These are phyloP conservation scores for Schizaphis graminum DNA, from an alignment of 2,888 invertebrate species.

Conservation along the genomic window DNA sequence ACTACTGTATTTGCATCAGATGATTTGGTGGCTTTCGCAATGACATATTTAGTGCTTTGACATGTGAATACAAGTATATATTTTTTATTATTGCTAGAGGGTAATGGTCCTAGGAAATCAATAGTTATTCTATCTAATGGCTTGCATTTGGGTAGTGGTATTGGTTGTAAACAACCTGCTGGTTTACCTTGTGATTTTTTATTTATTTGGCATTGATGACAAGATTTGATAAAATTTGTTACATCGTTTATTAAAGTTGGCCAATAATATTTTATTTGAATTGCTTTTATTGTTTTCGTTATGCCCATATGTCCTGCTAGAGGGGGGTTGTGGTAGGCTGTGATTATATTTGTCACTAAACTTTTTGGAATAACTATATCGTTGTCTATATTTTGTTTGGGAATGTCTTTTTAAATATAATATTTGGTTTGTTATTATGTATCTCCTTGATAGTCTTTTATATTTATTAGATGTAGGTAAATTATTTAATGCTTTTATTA, in stretches of 20 bases:
- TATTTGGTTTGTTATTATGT: not conserved
- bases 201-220: conserved; percentile 35
- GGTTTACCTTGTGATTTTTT: conserved; percentile 31
- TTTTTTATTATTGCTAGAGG: conserved; percentile 21
- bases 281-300: not conserved
- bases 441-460: not conserved
- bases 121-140: conserved; percentile 28
- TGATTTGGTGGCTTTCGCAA: conserved; percentile 31
- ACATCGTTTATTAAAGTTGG: conserved; percentile 44
- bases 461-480: not conserved
- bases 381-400: not conserved
- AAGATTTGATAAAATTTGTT: conserved; percentile 22
- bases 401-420: not conserved
- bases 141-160: conserved; percentile 8
- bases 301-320: not conserved
- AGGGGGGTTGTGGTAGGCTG: not conserved
- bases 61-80: conserved; percentile 55
- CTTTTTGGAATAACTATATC: not conserved
- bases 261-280: conserved; percentile 47
- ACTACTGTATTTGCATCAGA: conserved; percentile 45
- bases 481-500: not conserved
- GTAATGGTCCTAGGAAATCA: conserved; percentile 63
- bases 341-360: not conserved
- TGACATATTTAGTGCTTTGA: conserved; percentile 32
- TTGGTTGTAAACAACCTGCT: conserved; percentile 53